Base-by-base conservation (phyloP, 2,888 invertebrate genomes). In the Omphaloscelis lunosa region DNA sequence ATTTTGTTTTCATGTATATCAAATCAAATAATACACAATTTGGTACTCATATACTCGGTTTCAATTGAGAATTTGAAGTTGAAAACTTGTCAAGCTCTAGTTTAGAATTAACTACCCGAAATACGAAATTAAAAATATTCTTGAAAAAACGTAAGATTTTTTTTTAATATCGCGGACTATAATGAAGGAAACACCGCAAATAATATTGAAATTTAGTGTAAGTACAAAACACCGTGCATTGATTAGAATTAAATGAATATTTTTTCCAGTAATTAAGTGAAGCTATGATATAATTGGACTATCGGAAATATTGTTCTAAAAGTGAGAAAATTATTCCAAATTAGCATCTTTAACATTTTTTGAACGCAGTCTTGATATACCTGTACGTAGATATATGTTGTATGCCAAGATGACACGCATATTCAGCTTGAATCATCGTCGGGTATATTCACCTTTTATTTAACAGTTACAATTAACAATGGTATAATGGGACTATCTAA, bases 401-500 rank as follows among this genome's bases (percentile, higher is more conserved):
- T 65, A 45, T 41, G 23, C 29, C 41, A 39, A 78, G 58, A 83
- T 85, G 83, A 83, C 82, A 79, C 45, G 75, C 77, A 65, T 51
- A 69, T 76, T 79, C 51, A 69, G 39, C 27, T 68, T 75, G 82
- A 84, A 61, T 88, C 84, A 87, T 69, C 45, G 39, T 17, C 65
- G 39, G 88, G 82, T 86, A 82, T 67, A 67, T 41, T 41, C 48
- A 87, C 87, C 87, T 79, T 77, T 67, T 62, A 74, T 29, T 29
- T 39, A 84, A 88, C 87, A 65, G 86, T 88, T 77, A 84, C 77
- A 87, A 88, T 86, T 86, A 88, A 87, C 88, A 86, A 88, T 88
- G 80, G 83, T 71, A 81, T 86, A 88, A 79, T 80, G 45, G 72
- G 34, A 59, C 81, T 51, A 51, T 65, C 88, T 86, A 86, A 86